Conservation (phyloP, 2,888 invertebrate genomes). For the Phortica magna region DNA sequence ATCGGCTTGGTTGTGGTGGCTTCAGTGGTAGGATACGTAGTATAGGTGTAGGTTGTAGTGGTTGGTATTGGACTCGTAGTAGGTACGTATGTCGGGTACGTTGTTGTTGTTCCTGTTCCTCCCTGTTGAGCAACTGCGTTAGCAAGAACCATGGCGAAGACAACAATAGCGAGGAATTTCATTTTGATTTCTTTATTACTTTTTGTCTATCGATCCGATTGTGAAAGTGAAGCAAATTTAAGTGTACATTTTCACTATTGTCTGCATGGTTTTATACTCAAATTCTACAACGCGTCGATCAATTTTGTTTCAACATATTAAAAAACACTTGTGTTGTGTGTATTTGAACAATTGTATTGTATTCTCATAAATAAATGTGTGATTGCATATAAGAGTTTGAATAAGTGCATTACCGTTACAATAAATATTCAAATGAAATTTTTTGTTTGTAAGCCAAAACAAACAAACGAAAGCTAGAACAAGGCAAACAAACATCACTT, state of each 20-base stretch:
- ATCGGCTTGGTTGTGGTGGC: conserved; percentile 52
- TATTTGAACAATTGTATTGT: conserved; percentile 13
- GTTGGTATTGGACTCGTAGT: conserved; percentile 15
- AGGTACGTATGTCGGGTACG: background rate
- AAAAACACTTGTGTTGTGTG: conserved; percentile 5
- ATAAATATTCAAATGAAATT: background rate
- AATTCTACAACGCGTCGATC: background rate
- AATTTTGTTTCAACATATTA: background rate
- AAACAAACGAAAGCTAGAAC: background rate
- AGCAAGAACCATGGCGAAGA: conserved; percentile 5
- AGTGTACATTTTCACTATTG: conserved; percentile 17
- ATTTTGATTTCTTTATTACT: background rate
- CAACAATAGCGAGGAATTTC: conserved; percentile 18
- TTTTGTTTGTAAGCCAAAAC: background rate
- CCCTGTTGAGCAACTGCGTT: background rate
- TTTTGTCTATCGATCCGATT: background rate
- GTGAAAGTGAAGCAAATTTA: conserved; percentile 5
- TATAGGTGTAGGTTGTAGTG: conserved; percentile 45
- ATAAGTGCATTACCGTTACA: background rate
- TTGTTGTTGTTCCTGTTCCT: background rate
- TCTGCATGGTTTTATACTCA: conserved; percentile 11
- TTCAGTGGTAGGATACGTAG: conserved; percentile 18
- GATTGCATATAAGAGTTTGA: background rate
- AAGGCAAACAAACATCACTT: background rate
- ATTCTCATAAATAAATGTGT: background rate